phyloP scores from a whole-genome alignment of 1,140 invertebrate genomes.

The Drosophila pseudoobscura region DNA sequence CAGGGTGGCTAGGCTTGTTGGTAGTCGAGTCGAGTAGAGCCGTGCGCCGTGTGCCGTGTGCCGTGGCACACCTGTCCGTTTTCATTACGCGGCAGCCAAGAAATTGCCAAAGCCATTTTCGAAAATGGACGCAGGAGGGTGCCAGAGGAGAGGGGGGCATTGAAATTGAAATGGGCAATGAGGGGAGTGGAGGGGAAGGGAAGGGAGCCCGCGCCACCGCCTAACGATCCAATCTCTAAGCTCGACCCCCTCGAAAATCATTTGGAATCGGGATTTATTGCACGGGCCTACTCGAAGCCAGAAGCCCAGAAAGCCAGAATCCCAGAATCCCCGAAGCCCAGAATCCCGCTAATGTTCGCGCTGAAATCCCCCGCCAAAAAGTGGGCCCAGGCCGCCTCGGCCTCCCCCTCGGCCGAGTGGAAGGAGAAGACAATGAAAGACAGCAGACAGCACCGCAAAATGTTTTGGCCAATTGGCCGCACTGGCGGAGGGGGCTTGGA shows the following conservation, averaged over 20 bases:
- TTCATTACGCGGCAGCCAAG: constrained; percentile 54
- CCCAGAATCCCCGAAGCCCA: constrained; percentile 46
- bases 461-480: constrained; percentile 62
- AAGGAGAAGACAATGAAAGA: constrained; percentile 12
- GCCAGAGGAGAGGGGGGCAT: constrained; percentile 4
- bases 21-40: not conserved
- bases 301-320: not conserved
- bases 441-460: constrained; percentile 32
- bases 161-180: constrained; percentile 57
- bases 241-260: constrained; percentile 57
- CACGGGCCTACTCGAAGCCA: constrained; percentile 13
- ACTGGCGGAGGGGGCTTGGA: not conserved
- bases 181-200: too few relatives aligned
- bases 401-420: too few relatives aligned
- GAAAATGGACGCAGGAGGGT: constrained; percentile 31
- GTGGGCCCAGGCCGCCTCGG: not conserved
- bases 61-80: constrained; percentile 64
- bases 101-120: constrained; percentile 67
- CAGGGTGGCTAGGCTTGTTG: constrained; percentile 12
- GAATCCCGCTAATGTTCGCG: constrained; percentile 73
- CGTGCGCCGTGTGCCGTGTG: not conserved
- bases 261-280: constrained; percentile 76
- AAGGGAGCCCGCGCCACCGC: not conserved
- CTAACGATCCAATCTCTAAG: constrained; percentile 59
- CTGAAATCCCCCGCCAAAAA: constrained; percentile 46